These are phyloP conservation scores for Pedionomus torquatus DNA, from an alignment of 2,113 vertebrate species.

Conservation along the genomic window DNA sequence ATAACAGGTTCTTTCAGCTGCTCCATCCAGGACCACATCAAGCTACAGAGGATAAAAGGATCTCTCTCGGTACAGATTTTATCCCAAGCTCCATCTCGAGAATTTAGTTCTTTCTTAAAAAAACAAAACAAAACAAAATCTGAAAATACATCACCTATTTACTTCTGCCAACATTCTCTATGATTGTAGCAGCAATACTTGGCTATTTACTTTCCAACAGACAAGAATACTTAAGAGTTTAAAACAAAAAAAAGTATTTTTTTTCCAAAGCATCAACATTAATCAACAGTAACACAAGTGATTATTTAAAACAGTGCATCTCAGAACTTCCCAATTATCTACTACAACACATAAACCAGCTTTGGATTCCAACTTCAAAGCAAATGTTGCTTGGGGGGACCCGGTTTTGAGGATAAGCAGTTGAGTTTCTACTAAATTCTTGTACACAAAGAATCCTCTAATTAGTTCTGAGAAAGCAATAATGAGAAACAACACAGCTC, in stretches of 20 bases:
- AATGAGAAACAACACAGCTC: background rate
- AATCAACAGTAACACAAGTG: background rate
- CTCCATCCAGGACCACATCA: conserved; percentile 99
- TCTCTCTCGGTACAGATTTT: conserved; percentile 86
- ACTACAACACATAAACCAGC: background rate
- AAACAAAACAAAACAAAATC: background rate
- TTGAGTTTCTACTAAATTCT: background rate
- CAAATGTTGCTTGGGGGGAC: background rate
- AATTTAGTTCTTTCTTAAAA: conserved; percentile 90
- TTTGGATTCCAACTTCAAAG: background rate
- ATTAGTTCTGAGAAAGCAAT: background rate
- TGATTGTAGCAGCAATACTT: background rate
- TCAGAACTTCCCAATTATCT: background rate
- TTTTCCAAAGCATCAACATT: background rate
- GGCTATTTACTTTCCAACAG: background rate
- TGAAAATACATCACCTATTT: background rate
- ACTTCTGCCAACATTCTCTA: background rate
- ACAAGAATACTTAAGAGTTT: background rate
- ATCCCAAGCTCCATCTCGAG: conserved; percentile 92
- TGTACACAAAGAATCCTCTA: background rate
- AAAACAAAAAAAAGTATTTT: background rate
- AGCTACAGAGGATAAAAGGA: conserved; percentile 86
- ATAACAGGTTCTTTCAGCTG: conserved; percentile 92
- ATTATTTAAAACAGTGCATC: background rate
- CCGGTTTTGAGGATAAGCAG: background rate